Evolutionary conservation across 2,113 vertebrate species (phyloP), one percentile per base, ranked within the genome.

Genomic region (Garra rufa): DNA sequence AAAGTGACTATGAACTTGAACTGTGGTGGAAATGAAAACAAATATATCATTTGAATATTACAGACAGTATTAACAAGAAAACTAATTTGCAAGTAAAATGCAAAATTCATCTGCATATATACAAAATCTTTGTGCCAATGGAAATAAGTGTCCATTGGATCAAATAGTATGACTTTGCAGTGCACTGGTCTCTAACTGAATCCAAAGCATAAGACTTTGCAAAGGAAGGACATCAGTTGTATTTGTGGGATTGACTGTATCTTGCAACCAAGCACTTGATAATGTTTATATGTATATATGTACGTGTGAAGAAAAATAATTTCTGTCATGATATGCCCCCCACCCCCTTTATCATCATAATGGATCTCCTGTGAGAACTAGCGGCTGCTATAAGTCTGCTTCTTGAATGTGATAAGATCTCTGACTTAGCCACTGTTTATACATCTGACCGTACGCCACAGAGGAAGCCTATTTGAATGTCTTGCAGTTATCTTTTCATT

Each of bases 1-100:
- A 70, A 19, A 70, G 9, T 69, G 3, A 41, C 17, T 21, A 41
- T 69, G 30, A 21, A 44, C 69, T 44, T 50, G 48, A 50, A 50
- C 48, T 50, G 24, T 24, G 41, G 69, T n/a, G 21, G 11, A 13
- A 15, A 71, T 71, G 69, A 71, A 44, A 44, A 71, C 41, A 44
- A 70, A 71, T 71, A 71, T 24, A 71, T 24, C 0, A 71, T 71
- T 71, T 71, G 69, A 71, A 71, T 71, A 71, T 44, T 71, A 43
- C 44, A 24, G 21, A 44, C n/a, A 26, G n/a, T 44, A 44, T 71
- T 44, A 43, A 71, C 24, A 6, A 44, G 69, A 44, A 71, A 24
- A 43, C 41, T 44, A 71, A 44, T 71, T 71, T 71, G 69, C 69
- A 71, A 71, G 41, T 71, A 24, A 71, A 71, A 71, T 43, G 17